Conservation (phyloP, 2,888 invertebrate species). For the Sinohyriopsis cumingii region DNA sequence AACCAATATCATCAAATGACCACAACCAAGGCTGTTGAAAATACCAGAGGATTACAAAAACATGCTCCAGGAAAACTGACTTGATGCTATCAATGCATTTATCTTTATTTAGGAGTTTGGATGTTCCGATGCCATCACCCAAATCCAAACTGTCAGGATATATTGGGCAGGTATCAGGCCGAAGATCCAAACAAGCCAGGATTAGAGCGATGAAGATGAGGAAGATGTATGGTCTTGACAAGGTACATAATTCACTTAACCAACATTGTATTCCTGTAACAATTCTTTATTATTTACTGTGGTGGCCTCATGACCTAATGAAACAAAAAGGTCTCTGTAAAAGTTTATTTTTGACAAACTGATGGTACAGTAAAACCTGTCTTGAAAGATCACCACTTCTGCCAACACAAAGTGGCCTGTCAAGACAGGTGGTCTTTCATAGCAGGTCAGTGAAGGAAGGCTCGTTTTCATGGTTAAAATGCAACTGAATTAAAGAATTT, state of each 20-base stretch:
- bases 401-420: too few relatives aligned
- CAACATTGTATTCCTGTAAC: too few relatives aligned
- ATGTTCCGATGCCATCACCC: slow-evolving; percentile 51
- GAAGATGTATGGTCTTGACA: slow-evolving; percentile 55
- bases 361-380: too few relatives aligned
- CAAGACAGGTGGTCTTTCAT: too few relatives aligned
- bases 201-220: slow-evolving; percentile 61
- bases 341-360: too few relatives aligned
- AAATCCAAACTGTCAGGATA: slow-evolving; percentile 46
- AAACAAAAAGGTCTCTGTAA: too few relatives aligned
- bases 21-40: not conserved
- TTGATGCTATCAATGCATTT: not conserved
- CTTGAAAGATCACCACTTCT: too few relatives aligned
- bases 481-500: too few relatives aligned
- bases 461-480: too few relatives aligned
- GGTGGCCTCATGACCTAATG: not conserved
- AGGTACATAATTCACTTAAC: slow-evolving; percentile 25
- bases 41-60: not conserved
- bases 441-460: too few relatives aligned
- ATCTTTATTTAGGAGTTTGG: slow-evolving; percentile 31
- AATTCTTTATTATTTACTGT: not conserved
- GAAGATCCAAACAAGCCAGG: slow-evolving; percentile 63
- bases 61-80: not conserved
- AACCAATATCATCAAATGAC: not conserved
- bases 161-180: slow-evolving; percentile 46